Percentiles rank a stretch among this genome's conserved stretches.
phyloP scores from a whole-genome alignment of 92 coral and sea anemone species.

The Bergia sp. region DNA sequence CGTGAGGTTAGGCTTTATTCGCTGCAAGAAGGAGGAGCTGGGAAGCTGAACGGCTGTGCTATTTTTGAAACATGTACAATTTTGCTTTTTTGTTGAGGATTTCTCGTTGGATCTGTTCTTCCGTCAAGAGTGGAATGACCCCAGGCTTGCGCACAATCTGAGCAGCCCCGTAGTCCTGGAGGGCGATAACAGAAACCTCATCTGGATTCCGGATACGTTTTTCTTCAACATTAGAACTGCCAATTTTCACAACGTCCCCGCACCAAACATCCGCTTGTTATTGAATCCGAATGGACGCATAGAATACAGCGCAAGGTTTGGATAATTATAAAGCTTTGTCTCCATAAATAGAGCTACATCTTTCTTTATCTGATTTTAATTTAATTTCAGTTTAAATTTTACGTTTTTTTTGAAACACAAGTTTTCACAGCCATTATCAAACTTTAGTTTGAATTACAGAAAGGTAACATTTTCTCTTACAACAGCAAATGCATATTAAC shows the following conservation, averaged over 20 bases:
- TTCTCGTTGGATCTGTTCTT: slow-evolving; percentile 77
- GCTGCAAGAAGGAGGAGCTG: neutral
- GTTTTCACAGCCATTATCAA: too few species aligned
- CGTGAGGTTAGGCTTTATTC: too few species aligned
- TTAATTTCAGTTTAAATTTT: too few species aligned
- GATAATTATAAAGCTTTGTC: neutral
- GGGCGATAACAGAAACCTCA: slow-evolving; percentile 47
- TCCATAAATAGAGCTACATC: neutral
- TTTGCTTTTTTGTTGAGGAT: slow-evolving; percentile 55
- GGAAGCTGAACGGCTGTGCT: neutral
- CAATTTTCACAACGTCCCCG: slow-evolving; percentile 74
- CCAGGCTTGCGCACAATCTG: slow-evolving; percentile 68
- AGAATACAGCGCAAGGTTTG: slow-evolving; percentile 59
- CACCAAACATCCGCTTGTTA: slow-evolving; percentile 64
- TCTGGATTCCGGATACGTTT: slow-evolving; percentile 94
- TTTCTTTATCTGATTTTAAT: too few species aligned
- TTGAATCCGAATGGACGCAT: slow-evolving; percentile 48
- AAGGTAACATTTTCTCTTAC: too few species aligned
- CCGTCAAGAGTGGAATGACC: slow-evolving; percentile 85
- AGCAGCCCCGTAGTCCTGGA: slow-evolving; percentile 59
- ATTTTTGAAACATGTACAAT: neutral
- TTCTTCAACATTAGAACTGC: slow-evolving; percentile 78
- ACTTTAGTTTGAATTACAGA: too few species aligned
- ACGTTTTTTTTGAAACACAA: too few species aligned
- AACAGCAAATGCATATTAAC: too few species aligned